phyloP scores from a whole-genome alignment of 2,888 invertebrate genomes.

The Litoditis marina region DNA sequence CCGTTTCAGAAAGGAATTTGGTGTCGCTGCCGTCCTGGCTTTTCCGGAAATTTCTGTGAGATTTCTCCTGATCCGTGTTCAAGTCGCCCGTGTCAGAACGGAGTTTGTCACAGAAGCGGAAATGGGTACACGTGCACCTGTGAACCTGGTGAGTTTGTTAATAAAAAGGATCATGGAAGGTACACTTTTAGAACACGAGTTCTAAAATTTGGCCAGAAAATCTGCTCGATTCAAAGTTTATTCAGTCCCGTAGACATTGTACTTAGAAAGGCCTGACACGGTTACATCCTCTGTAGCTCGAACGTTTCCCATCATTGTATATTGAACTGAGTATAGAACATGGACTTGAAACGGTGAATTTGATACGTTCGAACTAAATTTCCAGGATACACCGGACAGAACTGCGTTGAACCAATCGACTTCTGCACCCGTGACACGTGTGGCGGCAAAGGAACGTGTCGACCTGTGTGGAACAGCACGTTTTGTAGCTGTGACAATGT shows the following conservation, averaged over 20 bases:
- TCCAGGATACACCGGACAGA: constrained; percentile 35
- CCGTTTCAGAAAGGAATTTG: constrained; percentile 20
- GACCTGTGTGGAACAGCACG: constrained; percentile 36
- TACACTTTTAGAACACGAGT: too few species aligned
- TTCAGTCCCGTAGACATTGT: too few species aligned
- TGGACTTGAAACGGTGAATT: too few species aligned
- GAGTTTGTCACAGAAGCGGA: constrained; percentile 6
- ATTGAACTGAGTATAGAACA: too few species aligned
- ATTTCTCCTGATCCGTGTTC: constrained; percentile 4
- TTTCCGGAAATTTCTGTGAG: constrained; percentile 36
- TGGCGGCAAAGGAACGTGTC: constrained; percentile 32
- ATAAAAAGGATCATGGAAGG: background rate
- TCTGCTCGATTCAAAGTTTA: too few species aligned
- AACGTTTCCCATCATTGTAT: too few species aligned
- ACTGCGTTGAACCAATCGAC: constrained; percentile 43
- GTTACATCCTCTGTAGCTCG: too few species aligned
- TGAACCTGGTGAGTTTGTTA: constrained; percentile 7
- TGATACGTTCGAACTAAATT: background rate
- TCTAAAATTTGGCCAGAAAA: too few species aligned
- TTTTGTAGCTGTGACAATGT: constrained; percentile 35
- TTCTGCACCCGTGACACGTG: constrained; percentile 35
- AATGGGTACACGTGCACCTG: constrained; percentile 8
- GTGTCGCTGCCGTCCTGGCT: constrained; percentile 38
- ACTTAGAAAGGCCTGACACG: too few species aligned
- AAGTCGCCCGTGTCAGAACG: constrained; percentile 10